phyloP scores from a whole-genome alignment of 2,113 vertebrate species.

The Bungarus multicinctus region DNA sequence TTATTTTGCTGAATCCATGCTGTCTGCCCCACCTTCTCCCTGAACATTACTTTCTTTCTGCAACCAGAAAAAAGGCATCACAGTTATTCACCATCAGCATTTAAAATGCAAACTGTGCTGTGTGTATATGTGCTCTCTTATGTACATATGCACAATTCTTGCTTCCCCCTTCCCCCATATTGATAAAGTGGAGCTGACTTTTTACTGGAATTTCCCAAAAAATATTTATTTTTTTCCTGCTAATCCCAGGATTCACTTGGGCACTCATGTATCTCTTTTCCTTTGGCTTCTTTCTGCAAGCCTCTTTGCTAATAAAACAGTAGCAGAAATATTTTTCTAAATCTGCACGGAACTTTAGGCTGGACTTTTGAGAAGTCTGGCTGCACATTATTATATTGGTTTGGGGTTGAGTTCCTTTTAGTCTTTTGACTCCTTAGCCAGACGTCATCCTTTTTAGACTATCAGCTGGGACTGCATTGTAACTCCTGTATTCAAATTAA shows the following conservation, averaged over 20 bases:
- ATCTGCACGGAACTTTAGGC: not conserved
- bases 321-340: not conserved
- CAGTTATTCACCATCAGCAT: not conserved
- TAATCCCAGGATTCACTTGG: not conserved
- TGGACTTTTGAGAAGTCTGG: not conserved
- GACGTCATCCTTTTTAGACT: not conserved
- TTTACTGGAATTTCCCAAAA: not conserved
- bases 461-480: not conserved
- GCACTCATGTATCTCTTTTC: not conserved
- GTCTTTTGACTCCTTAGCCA: not conserved
- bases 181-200: not conserved
- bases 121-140: not conserved
- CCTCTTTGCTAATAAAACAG: not conserved
- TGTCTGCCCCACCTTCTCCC: fast-evolving
- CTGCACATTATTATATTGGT: not conserved
- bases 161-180: not conserved
- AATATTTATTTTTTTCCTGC: not conserved
- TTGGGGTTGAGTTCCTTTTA: not conserved
- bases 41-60: not conserved
- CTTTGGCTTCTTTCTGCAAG: not conserved
- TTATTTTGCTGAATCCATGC: not conserved
- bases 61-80: not conserved
- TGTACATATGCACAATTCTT: not conserved
- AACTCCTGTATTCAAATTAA: not conserved
- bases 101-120: not conserved